Conservation (phyloP, 1,140 invertebrate genomes). For the Pseudomyrmex gracilis region DNA sequence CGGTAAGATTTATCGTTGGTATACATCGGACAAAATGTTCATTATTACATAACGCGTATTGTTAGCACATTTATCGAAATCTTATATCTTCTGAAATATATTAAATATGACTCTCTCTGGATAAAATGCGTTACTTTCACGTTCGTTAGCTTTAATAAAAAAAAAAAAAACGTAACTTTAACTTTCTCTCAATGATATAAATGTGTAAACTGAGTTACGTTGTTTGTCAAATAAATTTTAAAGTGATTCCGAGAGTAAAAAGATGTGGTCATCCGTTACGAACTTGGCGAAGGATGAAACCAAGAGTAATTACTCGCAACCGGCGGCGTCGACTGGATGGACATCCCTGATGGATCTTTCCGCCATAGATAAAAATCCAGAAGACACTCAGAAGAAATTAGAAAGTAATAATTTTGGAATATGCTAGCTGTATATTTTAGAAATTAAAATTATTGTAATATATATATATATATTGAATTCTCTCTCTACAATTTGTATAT, state of each 20-base stretch:
- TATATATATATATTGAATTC: neutral
- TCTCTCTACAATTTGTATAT: too few species aligned
- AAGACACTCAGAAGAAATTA: slow-evolving; percentile 47
- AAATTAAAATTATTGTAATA: slow-evolving; percentile 42
- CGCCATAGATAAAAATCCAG: slow-evolving; percentile 63
- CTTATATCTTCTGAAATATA: neutral
- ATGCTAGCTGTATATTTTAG: slow-evolving; percentile 61
- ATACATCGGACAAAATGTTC: neutral
- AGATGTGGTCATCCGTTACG: slow-evolving; percentile 87
- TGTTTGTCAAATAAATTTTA: slow-evolving; percentile 8
- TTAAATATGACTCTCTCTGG: neutral
- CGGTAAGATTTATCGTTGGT: slow-evolving; percentile 49
- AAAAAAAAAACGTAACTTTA: too few species aligned
- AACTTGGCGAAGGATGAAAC: slow-evolving; percentile 84
- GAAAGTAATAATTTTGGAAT: slow-evolving; percentile 50
- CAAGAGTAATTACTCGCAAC: slow-evolving; percentile 36
- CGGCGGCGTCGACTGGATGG: slow-evolving; percentile 53
- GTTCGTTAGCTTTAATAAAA: too few species aligned
- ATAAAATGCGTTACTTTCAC: neutral
- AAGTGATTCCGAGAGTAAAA: slow-evolving; percentile 71
- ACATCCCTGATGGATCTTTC: slow-evolving; percentile 71
- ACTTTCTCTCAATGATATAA: too few species aligned
- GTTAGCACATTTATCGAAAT: neutral
- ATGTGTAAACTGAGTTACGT: neutral
- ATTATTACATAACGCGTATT: slow-evolving; percentile 38